phyloP scores from a whole-genome alignment of 2,113 vertebrate species.

The Alethe castanea region DNA sequence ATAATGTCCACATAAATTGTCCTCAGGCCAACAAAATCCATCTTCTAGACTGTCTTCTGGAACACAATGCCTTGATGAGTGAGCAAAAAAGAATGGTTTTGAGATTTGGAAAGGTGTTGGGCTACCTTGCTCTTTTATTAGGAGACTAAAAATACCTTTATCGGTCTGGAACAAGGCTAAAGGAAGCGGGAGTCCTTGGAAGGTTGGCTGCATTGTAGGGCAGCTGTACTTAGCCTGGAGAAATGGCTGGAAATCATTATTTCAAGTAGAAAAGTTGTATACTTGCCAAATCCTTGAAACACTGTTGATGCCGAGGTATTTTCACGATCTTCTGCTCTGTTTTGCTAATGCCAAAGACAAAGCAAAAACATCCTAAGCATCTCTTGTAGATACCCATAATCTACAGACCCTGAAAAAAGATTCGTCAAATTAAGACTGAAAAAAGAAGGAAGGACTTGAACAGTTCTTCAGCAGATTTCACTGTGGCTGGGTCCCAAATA shows the following conservation, averaged over 20 bases:
- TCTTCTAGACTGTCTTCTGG: not conserved
- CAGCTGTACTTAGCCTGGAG: not conserved
- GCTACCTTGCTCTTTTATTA: not conserved
- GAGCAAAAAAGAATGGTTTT: not conserved
- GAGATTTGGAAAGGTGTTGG: not conserved
- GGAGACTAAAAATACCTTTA: not conserved
- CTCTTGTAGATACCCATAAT: not conserved
- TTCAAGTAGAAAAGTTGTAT: not conserved
- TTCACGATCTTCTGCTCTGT: not conserved
- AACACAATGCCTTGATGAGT: not conserved
- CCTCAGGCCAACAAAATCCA: not conserved
- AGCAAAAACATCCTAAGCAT: not conserved
- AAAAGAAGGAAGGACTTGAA: not conserved
- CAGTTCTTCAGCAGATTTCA: not conserved
- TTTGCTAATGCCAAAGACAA: not conserved
- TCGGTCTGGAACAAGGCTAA: not conserved
- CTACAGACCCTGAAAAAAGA: not conserved
- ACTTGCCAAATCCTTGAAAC: not conserved
- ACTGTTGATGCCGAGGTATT: not conserved
- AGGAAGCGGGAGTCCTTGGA: not conserved
- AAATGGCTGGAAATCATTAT: not conserved
- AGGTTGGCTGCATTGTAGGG: not conserved
- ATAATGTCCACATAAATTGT: not conserved
- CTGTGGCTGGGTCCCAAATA: not conserved
- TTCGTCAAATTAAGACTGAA: not conserved